Conservation (phyloP, 2,888 invertebrate species). For the Tricholauxania praeusta region DNA sequence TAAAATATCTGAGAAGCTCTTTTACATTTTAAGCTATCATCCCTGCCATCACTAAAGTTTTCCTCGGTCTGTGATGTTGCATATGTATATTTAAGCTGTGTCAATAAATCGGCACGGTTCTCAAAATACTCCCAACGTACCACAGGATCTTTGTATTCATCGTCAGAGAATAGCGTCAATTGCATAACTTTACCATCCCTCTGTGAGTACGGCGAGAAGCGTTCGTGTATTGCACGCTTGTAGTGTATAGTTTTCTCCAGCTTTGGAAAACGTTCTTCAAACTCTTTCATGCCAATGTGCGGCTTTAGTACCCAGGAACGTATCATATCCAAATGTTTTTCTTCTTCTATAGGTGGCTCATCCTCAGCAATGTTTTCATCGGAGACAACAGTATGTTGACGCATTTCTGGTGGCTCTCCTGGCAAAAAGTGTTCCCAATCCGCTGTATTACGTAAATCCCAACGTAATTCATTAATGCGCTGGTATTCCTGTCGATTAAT, state of each 20-base stretch:
- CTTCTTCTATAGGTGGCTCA: conserved; percentile 68
- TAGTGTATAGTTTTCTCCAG: conserved; percentile 77
- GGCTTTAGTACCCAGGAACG: conserved; percentile 80
- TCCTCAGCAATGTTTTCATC: conserved; percentile 70
- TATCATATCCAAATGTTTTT: conserved; percentile 84
- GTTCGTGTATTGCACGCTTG: conserved; percentile 80
- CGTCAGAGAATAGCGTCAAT: conserved; percentile 57
- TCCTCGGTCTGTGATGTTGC: conserved; percentile 71
- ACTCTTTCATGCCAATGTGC: conserved; percentile 72
- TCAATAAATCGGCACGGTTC: conserved; percentile 76
- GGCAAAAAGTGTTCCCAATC: conserved; percentile 82
- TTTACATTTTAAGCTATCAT: conserved; percentile 78
- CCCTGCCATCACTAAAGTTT: conserved; percentile 75
- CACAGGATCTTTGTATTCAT: conserved; percentile 59
- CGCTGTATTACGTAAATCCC: conserved; percentile 72
- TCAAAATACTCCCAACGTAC: conserved; percentile 73
- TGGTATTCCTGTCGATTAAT: conserved; percentile 75
- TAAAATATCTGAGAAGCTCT: conserved; percentile 29
- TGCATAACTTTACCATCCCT: conserved; percentile 73
- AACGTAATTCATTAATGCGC: conserved; percentile 70
- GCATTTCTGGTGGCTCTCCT: conserved; percentile 74
- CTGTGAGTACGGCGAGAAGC: conserved; percentile 82
- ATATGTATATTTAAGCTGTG: conserved; percentile 71
- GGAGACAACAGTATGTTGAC: conserved; percentile 58
- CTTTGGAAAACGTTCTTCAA: conserved; percentile 79